phyloP scores from a whole-genome alignment of 1,140 invertebrate genomes.

The Bursaphelenchus mucronatus region DNA sequence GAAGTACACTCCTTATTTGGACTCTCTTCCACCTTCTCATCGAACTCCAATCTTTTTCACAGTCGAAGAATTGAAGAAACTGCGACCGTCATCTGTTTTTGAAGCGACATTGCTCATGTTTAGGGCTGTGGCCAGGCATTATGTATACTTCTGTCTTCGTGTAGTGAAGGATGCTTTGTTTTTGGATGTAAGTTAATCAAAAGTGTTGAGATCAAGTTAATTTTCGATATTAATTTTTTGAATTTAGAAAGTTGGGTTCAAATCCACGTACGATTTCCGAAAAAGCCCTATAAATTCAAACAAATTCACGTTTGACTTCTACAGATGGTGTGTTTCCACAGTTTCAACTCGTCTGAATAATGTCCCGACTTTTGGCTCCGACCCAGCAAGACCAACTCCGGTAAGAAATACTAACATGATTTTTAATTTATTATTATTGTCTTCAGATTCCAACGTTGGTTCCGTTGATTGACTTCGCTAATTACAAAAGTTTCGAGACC shows the following conservation, averaged over 20 bases:
- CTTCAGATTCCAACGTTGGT: slow-evolving; percentile 33
- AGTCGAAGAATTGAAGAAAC: slow-evolving; percentile 29
- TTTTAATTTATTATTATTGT: background rate
- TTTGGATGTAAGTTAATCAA: slow-evolving; percentile 10
- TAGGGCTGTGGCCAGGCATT: slow-evolving; percentile 40
- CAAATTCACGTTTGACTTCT: slow-evolving; percentile 46
- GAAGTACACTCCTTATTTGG: slow-evolving; percentile 31
- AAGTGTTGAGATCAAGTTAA: slow-evolving; percentile 1
- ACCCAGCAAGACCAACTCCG: background rate
- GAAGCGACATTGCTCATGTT: slow-evolving; percentile 42
- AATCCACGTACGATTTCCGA: slow-evolving; percentile 13
- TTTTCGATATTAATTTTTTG: background rate
- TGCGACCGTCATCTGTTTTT: slow-evolving; percentile 47
- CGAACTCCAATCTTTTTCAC: slow-evolving; percentile 39
- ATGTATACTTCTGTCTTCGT: slow-evolving; percentile 39
- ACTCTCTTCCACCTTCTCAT: slow-evolving; percentile 24
- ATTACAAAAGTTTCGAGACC: slow-evolving; percentile 23
- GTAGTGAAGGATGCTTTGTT: slow-evolving; percentile 31
- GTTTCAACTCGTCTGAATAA: slow-evolving; percentile 41
- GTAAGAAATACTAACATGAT: slow-evolving; percentile 1
- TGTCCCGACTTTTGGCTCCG: slow-evolving; percentile 16
- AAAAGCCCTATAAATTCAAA: slow-evolving; percentile 37
- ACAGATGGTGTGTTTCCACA: slow-evolving; percentile 44
- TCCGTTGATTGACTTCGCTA: slow-evolving; percentile 44
- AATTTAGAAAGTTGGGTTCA: background rate